Evolutionary conservation across 2,113 vertebrate genomes (phyloP).

Genomic region (Tyto alba): DNA sequence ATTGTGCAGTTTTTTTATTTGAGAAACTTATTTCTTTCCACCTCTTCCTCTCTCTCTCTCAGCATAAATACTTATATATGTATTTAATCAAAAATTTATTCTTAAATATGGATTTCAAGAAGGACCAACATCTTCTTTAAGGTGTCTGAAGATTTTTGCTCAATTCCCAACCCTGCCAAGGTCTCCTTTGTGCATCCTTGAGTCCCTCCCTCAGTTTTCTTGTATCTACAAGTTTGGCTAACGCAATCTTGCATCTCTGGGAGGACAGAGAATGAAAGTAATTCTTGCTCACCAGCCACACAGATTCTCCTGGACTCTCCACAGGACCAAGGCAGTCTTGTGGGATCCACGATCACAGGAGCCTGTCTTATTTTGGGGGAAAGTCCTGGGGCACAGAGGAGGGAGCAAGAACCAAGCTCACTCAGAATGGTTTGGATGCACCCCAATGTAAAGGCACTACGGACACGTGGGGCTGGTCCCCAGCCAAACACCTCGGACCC

Average conservation of each 20-base stretch:
- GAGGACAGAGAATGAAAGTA: not conserved
- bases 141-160: not conserved
- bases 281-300: not conserved
- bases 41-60: not conserved
- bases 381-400: fast-evolving
- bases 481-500: not conserved
- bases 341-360: fast-evolving
- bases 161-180: not conserved
- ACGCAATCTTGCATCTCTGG: not conserved
- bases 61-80: not conserved
- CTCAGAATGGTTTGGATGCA: not conserved
- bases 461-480: not conserved
- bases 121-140: not conserved
- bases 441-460: not conserved
- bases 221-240: not conserved
- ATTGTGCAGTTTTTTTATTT: not conserved
- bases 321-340: not conserved
- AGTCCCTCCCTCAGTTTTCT: not conserved
- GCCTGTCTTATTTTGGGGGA: not conserved
- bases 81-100: not conserved
- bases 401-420: not conserved
- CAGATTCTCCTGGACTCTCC: not conserved
- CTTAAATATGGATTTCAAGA: not conserved
- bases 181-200: not conserved
- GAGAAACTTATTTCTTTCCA: not conserved